Evolutionary conservation across 1,140 invertebrate genomes (phyloP).

Genomic region (Paraescarpia echinospica): DNA sequence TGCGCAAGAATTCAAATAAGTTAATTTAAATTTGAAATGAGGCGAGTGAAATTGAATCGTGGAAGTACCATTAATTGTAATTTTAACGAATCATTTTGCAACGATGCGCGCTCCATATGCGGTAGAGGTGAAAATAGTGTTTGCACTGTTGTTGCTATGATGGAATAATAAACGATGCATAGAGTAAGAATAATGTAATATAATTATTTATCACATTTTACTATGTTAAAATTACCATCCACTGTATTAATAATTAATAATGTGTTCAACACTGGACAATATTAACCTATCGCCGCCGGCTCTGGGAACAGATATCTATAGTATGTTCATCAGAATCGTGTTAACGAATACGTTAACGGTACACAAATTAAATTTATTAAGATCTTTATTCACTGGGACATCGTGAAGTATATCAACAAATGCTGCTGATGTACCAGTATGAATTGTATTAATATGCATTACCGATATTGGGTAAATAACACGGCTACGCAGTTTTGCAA

Average conservation of each 20-base stretch:
- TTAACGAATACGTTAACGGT: background rate
- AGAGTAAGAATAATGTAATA: background rate
- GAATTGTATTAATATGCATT: background rate
- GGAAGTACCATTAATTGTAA: no score
- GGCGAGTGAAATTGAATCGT: no score
- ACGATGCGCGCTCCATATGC: background rate
- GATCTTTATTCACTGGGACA: background rate
- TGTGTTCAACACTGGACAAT: background rate
- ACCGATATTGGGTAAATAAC: background rate
- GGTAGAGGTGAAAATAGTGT: background rate
- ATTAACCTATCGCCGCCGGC: background rate
- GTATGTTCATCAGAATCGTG: background rate
- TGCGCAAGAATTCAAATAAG: no score
- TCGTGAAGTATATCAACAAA: background rate
- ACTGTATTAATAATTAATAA: background rate
- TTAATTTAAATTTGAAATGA: no score
- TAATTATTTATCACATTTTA: background rate
- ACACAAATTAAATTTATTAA: background rate
- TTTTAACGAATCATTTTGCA: background rate
- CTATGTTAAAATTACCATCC: background rate
- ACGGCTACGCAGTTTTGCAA: background rate
- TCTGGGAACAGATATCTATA: background rate
- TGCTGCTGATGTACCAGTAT: background rate
- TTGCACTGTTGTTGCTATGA: background rate
- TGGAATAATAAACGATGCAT: background rate